Conservation (phyloP, 2,888 invertebrate genomes). For the Himalopsyche japonica region DNA sequence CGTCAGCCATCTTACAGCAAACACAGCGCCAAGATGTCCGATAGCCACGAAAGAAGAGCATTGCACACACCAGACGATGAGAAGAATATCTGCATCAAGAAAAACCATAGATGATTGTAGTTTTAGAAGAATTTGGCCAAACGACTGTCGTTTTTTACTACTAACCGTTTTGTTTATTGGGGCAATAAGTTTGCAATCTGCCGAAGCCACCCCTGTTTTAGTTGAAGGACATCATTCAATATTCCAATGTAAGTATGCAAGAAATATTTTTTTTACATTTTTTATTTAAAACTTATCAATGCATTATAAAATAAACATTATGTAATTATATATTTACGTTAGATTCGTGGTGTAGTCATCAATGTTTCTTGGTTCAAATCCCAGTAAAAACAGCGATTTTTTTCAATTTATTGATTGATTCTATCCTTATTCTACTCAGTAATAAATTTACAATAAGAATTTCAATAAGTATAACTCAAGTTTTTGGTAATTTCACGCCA, state of each 20-base stretch:
- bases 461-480: no score
- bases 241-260: neutral
- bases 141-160: neutral
- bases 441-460: no score
- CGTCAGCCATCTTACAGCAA: neutral
- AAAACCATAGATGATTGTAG: neutral
- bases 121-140: neutral
- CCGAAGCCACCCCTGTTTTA: neutral
- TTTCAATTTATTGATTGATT: no score
- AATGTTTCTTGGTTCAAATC: no score
- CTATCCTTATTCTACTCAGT: no score
- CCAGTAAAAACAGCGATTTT: no score
- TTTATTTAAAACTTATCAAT: no score
- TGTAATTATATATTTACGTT: no score
- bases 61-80: neutral
- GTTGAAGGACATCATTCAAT: neutral
- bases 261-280: neutral
- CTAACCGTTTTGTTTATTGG: neutral
- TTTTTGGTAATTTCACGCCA: no score
- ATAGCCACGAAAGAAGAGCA: neutral
- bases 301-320: no score
- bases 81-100: neutral
- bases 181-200: neutral
- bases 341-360: no score
- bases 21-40: neutral